Percentiles rank a stretch among this genome's conserved stretches.
Conservation (phyloP, 2,797 vertebrate genomes). For the Sphenopsis melanotis region DNA sequence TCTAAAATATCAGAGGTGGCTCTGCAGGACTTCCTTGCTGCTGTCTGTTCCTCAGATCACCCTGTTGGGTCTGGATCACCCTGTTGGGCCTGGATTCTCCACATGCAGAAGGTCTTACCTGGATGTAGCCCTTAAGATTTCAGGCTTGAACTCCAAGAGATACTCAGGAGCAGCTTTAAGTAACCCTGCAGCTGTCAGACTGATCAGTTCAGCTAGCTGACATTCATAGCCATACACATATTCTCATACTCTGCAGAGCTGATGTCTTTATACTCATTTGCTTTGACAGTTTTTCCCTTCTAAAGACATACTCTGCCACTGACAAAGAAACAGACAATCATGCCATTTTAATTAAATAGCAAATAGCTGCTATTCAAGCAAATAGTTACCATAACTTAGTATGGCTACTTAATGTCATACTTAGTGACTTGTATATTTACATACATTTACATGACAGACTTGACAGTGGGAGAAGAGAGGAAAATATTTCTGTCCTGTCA, state of each 20-base stretch:
- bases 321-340: background rate
- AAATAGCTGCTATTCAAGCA: background rate
- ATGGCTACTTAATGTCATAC: background rate
- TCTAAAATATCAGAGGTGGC: background rate
- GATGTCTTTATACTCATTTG: background rate
- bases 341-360: background rate
- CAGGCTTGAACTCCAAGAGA: background rate
- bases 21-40: background rate
- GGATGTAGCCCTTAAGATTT: background rate
- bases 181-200: background rate
- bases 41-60: background rate
- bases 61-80: fast-evolving
- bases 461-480: background rate
- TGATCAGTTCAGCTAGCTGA: background rate
- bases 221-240: background rate
- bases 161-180: background rate
- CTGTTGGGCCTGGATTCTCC: background rate
- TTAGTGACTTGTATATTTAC: background rate
- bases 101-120: background rate
- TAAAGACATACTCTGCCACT: background rate
- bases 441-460: background rate
- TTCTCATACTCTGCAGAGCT: background rate
- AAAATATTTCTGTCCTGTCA: background rate
- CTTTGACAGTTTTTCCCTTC: background rate
- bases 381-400: background rate